A percentile compares a stretch with the other conserved stretches of the same genome.
Evolutionary conservation across 2,113 vertebrate genomes (phyloP).

Genomic region (Ptilonorhynchus violaceus): DNA sequence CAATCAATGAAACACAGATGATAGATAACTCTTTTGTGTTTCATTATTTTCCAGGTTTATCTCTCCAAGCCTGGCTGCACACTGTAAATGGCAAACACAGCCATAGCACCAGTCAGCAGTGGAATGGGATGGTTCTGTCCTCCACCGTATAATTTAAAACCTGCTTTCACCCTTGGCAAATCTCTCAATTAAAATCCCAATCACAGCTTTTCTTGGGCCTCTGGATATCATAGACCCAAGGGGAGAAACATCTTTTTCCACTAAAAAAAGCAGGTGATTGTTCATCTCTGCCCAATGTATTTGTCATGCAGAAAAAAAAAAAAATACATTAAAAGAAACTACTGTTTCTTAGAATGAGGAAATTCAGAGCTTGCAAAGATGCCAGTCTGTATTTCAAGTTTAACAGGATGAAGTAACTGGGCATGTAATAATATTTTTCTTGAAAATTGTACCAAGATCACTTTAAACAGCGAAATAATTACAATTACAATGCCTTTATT

Average conservation of each 20-base stretch:
- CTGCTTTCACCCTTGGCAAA: neutral
- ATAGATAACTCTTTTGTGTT: neutral
- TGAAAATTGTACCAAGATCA: neutral
- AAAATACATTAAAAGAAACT: neutral
- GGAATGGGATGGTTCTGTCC: neutral
- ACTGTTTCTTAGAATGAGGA: neutral
- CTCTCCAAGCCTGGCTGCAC: neutral
- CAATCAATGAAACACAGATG: neutral
- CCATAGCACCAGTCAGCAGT: neutral
- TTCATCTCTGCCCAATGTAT: neutral
- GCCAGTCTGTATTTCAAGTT: neutral
- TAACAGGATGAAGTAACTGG: neutral
- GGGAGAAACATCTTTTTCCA: neutral
- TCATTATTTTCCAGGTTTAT: slow-evolving; percentile 13
- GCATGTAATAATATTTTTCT: neutral
- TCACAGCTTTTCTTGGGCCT: neutral
- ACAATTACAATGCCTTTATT: neutral
- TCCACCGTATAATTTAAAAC: neutral
- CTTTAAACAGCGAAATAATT: neutral
- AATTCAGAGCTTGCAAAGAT: neutral
- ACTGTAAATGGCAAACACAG: neutral
- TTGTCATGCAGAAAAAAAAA: neutral
- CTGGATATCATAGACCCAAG: neutral
- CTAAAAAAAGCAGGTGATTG: neutral
- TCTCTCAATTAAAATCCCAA: neutral